Conservation (phyloP, 2,888 invertebrate species). For the Panopea generosa region DNA sequence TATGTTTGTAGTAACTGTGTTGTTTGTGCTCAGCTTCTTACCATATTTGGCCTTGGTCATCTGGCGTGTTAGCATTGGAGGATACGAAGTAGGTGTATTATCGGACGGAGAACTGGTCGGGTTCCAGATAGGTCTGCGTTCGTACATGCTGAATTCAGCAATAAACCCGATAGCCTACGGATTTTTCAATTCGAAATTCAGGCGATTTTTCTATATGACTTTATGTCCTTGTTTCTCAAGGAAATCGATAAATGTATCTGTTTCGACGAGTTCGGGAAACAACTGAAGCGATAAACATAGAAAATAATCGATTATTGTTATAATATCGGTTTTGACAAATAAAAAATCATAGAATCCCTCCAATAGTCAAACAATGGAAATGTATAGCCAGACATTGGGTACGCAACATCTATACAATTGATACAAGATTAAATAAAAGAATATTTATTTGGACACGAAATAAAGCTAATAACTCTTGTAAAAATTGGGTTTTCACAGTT, state of each 20-base stretch:
- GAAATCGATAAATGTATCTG: background rate
- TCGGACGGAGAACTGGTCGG: constrained; percentile 41
- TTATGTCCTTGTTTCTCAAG: constrained; percentile 29
- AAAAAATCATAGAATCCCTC: no score
- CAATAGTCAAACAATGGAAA: no score
- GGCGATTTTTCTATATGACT: constrained; percentile 40
- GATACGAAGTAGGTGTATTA: constrained; percentile 52
- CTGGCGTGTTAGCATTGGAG: constrained; percentile 45
- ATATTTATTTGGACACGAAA: no score
- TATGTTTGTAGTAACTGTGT: constrained; percentile 59
- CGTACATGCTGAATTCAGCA: constrained; percentile 63
- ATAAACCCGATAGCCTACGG: constrained; percentile 65
- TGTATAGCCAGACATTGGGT: no score
- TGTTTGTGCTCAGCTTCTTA: constrained; percentile 62
- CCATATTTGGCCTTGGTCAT: constrained; percentile 58
- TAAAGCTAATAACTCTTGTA: no score
- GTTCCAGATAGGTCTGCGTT: constrained; percentile 61
- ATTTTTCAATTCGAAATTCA: constrained; percentile 64
- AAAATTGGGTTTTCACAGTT: no score
- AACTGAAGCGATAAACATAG: no score
- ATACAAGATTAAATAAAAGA: no score
- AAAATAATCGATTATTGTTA: no score
- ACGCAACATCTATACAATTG: no score
- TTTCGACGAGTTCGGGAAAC: background rate
- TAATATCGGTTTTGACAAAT: no score